These are phyloP conservation scores for Halichondria panicea DNA, from an alignment of 37 sponge, comb jelly and placozoan genomes.

Conservation along the genomic window DNA sequence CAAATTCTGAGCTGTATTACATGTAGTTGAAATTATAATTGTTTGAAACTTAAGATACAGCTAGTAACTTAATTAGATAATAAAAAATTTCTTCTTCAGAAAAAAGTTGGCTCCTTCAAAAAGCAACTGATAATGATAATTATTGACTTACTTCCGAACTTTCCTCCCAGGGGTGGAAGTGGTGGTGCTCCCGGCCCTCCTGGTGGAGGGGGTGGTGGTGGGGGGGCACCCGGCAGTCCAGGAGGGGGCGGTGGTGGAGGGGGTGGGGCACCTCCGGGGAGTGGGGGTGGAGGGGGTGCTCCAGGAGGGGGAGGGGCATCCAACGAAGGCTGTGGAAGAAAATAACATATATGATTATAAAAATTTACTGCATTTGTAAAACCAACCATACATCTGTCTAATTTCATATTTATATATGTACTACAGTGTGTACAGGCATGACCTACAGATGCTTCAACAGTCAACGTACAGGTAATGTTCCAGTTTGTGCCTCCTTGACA, in stretches of 20 bases:
- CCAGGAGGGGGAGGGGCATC: slow-evolving; percentile 32
- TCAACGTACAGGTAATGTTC: too few species aligned
- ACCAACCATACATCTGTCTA: neutral
- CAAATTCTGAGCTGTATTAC: too few species aligned
- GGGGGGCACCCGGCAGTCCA: slow-evolving; percentile 15
- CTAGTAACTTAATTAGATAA: too few species aligned
- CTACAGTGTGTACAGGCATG: neutral
- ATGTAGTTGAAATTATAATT: too few species aligned
- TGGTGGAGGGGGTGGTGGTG: slow-evolving; percentile 48
- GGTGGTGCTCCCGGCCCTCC: too few species aligned
- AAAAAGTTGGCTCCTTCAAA: neutral
- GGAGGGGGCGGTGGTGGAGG: slow-evolving; percentile 30
- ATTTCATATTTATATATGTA: neutral
- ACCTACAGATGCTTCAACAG: neutral
- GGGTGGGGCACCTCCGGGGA: slow-evolving; percentile 13
- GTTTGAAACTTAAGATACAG: too few species aligned
- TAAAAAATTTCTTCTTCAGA: too few species aligned
- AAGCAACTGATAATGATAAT: neutral
- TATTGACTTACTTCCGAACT: neutral
- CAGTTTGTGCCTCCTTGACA: slow-evolving; percentile 23
- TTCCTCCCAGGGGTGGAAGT: neutral
- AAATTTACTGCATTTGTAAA: neutral
- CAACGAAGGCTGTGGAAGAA: slow-evolving; percentile 16
- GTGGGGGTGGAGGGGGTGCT: slow-evolving; percentile 13
- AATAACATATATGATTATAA: neutral